phyloP scores from a whole-genome alignment of 2,113 vertebrate genomes.

The Rhinopithecus roxellana region DNA sequence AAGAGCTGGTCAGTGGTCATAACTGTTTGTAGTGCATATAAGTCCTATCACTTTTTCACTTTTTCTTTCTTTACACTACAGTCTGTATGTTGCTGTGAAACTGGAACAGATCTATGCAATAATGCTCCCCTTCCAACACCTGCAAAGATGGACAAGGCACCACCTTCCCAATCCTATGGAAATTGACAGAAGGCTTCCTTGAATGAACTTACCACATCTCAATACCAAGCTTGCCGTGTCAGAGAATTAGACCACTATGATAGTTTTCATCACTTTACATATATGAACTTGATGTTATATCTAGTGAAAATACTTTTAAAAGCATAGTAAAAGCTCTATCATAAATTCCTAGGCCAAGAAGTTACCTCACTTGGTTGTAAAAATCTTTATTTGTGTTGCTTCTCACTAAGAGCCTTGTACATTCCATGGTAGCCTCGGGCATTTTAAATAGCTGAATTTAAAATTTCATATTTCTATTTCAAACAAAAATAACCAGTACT shows the following conservation, averaged over 20 bases:
- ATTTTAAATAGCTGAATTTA: constrained; percentile 58
- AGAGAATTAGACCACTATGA: not conserved
- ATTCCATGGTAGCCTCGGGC: not conserved
- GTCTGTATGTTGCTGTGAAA: not conserved
- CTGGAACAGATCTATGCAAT: not conserved
- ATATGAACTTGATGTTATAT: not conserved
- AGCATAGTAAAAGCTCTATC: constrained; percentile 38
- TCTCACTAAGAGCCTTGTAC: constrained; percentile 31
- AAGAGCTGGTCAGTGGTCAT: not conserved
- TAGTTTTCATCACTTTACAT: constrained; percentile 7
- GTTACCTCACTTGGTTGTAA: constrained; percentile 43
- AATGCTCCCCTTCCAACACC: not conserved
- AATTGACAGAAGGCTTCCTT: not conserved
- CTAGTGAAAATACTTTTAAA: constrained; percentile 51
- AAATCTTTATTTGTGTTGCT: constrained; percentile 51
- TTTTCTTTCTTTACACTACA: not conserved
- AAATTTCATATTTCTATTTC: constrained; percentile 68
- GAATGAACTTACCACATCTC: not conserved
- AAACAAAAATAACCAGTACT: constrained; percentile 65
- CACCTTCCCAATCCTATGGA: not conserved
- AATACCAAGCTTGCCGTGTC: not conserved
- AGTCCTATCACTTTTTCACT: not conserved
- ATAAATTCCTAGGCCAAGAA: constrained; percentile 51
- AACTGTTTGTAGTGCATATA: not conserved
- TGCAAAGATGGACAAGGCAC: not conserved